phyloP scores from a whole-genome alignment of 1,140 invertebrate species.

The Pachypeltis micranthus region DNA sequence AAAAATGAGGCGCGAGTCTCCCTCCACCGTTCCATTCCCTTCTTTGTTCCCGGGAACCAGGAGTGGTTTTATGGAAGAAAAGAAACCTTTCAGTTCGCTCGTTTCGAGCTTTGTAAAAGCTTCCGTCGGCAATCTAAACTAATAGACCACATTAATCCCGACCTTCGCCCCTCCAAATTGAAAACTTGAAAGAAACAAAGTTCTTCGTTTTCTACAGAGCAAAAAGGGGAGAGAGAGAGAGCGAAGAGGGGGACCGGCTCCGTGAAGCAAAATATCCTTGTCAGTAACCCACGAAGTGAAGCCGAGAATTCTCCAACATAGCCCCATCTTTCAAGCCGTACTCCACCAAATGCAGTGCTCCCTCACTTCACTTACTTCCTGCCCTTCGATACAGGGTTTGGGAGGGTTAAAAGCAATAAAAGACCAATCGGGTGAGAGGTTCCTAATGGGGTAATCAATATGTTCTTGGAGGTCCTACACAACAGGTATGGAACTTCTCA shows the following conservation, averaged over 20 bases:
- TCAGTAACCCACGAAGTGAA: neutral
- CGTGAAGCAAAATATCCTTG: neutral
- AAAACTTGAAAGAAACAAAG: constrained; percentile 10
- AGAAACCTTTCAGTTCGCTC: too few relatives aligned
- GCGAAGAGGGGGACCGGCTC: neutral
- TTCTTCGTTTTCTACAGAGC: neutral
- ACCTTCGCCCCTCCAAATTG: neutral
- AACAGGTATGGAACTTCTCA: neutral
- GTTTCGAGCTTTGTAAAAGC: too few relatives aligned
- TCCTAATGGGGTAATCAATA: constrained; percentile 3
- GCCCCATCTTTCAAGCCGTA: neutral
- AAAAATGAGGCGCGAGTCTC: too few relatives aligned
- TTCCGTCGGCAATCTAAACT: neutral
- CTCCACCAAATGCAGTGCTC: constrained; percentile 5
- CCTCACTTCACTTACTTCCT: neutral
- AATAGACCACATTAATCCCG: constrained; percentile 6
- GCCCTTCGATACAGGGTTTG: neutral
- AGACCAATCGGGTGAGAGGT: constrained; percentile 2
- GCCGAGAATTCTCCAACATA: too few relatives aligned
- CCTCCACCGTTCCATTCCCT: too few relatives aligned
- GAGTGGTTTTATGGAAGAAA: too few relatives aligned
- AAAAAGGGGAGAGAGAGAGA: neutral
- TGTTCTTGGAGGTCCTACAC: neutral
- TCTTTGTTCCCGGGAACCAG: too few relatives aligned
- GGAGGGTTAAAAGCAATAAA: constrained; percentile 4